Evolutionary conservation across 2,113 vertebrate genomes (phyloP), one percentile per base, ranked within the genome.

Genomic region (Chaetorhynchus papuensis): DNA sequence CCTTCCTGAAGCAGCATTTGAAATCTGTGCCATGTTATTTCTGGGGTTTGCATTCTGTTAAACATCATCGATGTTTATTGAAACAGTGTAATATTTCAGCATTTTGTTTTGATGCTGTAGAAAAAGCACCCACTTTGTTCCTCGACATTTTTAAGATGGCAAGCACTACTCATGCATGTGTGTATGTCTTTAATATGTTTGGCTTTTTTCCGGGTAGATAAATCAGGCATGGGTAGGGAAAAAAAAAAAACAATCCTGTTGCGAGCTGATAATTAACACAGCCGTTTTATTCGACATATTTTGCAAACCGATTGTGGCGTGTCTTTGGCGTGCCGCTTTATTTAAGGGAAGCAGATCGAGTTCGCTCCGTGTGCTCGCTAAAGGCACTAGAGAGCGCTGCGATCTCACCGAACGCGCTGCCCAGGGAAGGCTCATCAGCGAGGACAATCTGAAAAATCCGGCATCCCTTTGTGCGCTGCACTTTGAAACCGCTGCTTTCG

Each of bases 381-480:
- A 10, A 37, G 44, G 64, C 98, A 97, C 97, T 94, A 98, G 98
- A 98, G 98, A 97, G 98, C 97, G 97, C 96, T 96, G 93, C 47
- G 81, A 95, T 87, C 92, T 96, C 95, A 60, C 74, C 35, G 20
- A 98, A 96, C 13, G 23, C 59, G 4, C 30, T 17, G 22, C 49
- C 5, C n/a, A 2, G 26, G 11, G 13, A 39, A 23, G 7, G 45
- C 56, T 84, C 57, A 9, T 9, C 33, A 4, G 45, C 20, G 7
- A 78, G 39, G 13, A 19, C 49, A 60, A 14, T 49, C 91, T 22
- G 41, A 13, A 37, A 64, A 88, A 94, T 60, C 56, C 53, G 53
- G 10, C 57, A 60, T 70, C 77, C 95, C 93, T 97, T 95, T 92
- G 88, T 97, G 96, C 89, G 59, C 54, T 28, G 69, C 61, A 1